Conservation (phyloP, 30 jellyfish, hydroid and myxozoan genomes). For the Nemopilema nomurai region DNA sequence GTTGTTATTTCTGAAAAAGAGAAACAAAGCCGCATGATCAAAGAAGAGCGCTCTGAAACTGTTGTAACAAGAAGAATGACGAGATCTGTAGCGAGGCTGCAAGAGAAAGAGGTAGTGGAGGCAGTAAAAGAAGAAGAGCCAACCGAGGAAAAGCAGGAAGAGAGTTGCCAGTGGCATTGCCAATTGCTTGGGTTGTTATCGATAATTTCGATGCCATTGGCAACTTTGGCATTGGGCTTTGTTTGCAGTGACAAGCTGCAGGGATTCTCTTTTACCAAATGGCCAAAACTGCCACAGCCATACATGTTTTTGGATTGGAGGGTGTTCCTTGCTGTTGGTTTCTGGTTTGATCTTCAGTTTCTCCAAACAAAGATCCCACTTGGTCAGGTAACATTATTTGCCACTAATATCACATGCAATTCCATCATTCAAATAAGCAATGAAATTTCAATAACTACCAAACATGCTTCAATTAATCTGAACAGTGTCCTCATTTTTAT, state of each 20-base stretch:
- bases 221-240: slow-evolving; percentile 29
- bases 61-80: slow-evolving; percentile 43
- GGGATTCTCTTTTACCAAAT: slow-evolving; percentile 44
- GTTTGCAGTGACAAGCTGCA: slow-evolving; percentile 54
- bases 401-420: too few relatives aligned
- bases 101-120: slow-evolving; percentile 17
- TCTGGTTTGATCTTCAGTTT: slow-evolving; percentile 78
- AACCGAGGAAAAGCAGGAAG: slow-evolving; percentile 9
- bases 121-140: slow-evolving; percentile 5
- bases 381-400: slow-evolving; percentile 66
- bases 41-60: slow-evolving; percentile 31
- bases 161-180: slow-evolving; percentile 22
- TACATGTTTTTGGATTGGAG: slow-evolving; percentile 61
- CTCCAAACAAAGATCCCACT: slow-evolving; percentile 63
- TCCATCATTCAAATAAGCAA: too few relatives aligned
- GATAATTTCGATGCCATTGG: slow-evolving; percentile 22
- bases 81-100: slow-evolving; percentile 50
- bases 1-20: neutral
- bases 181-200: slow-evolving; percentile 21
- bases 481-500: too few relatives aligned
- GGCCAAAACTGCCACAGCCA: slow-evolving; percentile 46
- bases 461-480: too few relatives aligned
- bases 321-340: slow-evolving; percentile 47
- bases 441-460: too few relatives aligned
- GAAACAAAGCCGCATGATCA: too few relatives aligned